Percentiles rank a stretch among this genome's conserved stretches.
phyloP scores from a whole-genome alignment of 2,113 vertebrate species.

The Narcine bancroftii region DNA sequence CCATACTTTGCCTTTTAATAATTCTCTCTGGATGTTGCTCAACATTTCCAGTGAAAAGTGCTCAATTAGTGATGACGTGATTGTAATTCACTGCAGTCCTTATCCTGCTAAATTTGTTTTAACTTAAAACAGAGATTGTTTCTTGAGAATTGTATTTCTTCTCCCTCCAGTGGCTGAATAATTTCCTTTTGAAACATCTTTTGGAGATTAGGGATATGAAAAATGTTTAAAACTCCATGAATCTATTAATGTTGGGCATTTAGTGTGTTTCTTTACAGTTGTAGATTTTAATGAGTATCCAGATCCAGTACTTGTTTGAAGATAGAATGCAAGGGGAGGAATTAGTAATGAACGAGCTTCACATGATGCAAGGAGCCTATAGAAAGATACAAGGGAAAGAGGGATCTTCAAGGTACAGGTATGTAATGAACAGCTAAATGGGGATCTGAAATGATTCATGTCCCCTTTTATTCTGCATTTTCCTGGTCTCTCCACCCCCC shows the following conservation, averaged over 20 bases:
- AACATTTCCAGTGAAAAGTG: background rate
- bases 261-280: background rate
- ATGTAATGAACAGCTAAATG: background rate
- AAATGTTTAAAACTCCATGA: background rate
- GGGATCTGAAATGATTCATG: background rate
- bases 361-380: background rate
- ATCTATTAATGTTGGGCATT: background rate
- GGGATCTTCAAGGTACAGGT: background rate
- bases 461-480: background rate
- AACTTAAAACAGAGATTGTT: background rate
- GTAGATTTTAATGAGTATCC: background rate
- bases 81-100: background rate
- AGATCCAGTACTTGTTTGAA: background rate
- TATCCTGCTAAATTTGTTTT: background rate
- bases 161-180: background rate
- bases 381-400: background rate
- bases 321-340: background rate
- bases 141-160: background rate
- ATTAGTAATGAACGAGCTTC: background rate
- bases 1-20: background rate
- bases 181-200: background rate
- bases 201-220: background rate
- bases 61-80: background rate
- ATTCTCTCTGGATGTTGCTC: background rate
- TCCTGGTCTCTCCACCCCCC: background rate